phyloP scores from a whole-genome alignment of 2,797 vertebrate genomes.

The Liparis tanakae region DNA sequence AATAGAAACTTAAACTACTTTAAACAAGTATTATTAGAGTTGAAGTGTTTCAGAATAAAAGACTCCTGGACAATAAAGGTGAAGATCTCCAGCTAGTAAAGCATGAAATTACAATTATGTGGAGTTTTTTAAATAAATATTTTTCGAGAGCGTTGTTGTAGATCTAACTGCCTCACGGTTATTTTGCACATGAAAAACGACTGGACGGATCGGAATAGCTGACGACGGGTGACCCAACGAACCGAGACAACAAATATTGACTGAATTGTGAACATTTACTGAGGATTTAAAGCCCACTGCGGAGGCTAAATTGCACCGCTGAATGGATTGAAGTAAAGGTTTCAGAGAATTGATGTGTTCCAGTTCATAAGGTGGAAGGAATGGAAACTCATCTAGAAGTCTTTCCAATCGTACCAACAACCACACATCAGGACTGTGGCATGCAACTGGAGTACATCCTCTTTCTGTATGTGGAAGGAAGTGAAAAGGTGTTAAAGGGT shows the following conservation, averaged over 20 bases:
- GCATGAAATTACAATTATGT: neutral
- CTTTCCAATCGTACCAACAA: neutral
- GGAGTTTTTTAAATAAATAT: neutral
- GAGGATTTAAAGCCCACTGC: neutral
- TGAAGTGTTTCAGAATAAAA: too few relatives aligned
- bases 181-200: neutral
- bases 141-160: neutral
- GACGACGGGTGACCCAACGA: neutral
- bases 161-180: neutral
- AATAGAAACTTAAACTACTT: too few relatives aligned
- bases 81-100: neutral
- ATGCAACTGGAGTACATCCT: too few relatives aligned
- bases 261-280: neutral
- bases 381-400: neutral
- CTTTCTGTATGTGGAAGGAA: too few relatives aligned
- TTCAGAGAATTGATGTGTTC: neutral
- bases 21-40: too few relatives aligned
- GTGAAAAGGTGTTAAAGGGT: slow-evolving; percentile 1
- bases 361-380: neutral
- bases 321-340: neutral
- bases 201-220: neutral
- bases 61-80: too few relatives aligned
- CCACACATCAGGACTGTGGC: neutral
- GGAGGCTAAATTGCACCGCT: neutral
- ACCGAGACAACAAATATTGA: neutral